Conservation (phyloP, 1,140 invertebrate genomes). For the Coptotermes formosanus region DNA sequence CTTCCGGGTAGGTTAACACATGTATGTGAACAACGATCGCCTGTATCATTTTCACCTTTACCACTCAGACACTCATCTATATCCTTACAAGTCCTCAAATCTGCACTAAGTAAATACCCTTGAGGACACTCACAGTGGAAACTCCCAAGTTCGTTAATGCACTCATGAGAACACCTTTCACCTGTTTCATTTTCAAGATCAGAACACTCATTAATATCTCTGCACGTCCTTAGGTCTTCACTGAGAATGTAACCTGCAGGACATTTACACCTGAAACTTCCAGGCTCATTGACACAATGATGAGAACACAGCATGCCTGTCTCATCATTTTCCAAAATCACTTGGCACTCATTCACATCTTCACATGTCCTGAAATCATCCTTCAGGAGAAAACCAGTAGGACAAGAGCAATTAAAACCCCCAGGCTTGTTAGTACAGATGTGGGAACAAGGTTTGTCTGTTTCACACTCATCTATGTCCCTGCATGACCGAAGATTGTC, state of each 20-base stretch:
- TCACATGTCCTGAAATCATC: conserved; percentile 51
- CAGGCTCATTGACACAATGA: conserved; percentile 54
- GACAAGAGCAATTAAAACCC: conserved; percentile 55
- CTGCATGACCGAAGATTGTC: conserved; percentile 50
- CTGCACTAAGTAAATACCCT: conserved; percentile 51
- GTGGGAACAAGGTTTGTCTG: conserved; percentile 56
- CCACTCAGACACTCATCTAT: conserved; percentile 54
- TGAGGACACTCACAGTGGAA: conserved; percentile 57
- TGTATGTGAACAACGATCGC: conserved; percentile 51
- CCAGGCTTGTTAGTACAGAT: conserved; percentile 66
- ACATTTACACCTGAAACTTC: conserved; percentile 57
- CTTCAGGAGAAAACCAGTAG: conserved; percentile 45
- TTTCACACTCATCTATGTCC: conserved; percentile 59
- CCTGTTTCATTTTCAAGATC: conserved; percentile 46
- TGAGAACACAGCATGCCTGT: conserved; percentile 47
- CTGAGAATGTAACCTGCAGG: conserved; percentile 52
- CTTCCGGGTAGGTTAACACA: conserved; percentile 54
- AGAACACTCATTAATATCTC: conserved; percentile 57
- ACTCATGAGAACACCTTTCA: conserved; percentile 46
- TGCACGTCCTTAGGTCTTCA: conserved; percentile 45
- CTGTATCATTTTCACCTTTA: conserved; percentile 41
- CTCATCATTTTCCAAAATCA: conserved; percentile 43
- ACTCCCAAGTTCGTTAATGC: conserved; percentile 52
- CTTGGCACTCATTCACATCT: conserved; percentile 52
- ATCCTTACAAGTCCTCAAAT: conserved; percentile 48